A percentile compares a stretch with the other conserved stretches of the same genome.
These are phyloP conservation scores for Chrysopa pallens DNA, from an alignment of 1,140 invertebrate species.

Conservation along the genomic window DNA sequence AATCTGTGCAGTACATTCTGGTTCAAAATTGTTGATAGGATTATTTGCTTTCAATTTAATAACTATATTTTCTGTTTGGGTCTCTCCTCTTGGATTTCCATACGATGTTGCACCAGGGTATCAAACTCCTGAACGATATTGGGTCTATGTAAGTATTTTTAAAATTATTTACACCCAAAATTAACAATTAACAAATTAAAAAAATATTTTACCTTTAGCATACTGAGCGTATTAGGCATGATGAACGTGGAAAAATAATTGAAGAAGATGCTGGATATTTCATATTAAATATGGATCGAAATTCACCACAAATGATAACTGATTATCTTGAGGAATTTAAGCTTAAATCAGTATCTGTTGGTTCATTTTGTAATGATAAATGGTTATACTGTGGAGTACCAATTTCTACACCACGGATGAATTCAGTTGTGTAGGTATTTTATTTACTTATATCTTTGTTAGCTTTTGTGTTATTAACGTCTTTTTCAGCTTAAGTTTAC, in stretches of 20 bases:
- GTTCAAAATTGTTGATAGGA: not conserved
- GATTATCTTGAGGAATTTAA: conserved; percentile 18
- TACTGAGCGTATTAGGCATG: conserved; percentile 27
- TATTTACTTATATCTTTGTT: not conserved
- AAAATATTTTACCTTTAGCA: conserved; percentile 23
- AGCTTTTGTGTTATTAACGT: too few relatives aligned
- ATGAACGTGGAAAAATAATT: conserved; percentile 16
- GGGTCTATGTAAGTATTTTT: not conserved
- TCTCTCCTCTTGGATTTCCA: too few relatives aligned
- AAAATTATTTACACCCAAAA: not conserved
- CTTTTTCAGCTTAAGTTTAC: not conserved
- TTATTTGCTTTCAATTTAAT: not conserved
- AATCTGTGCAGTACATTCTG: too few relatives aligned
- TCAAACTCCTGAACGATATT: too few relatives aligned
- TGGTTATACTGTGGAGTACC: conserved; percentile 35
- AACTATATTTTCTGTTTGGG: not conserved
- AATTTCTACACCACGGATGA: conserved; percentile 26
- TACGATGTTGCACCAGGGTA: too few relatives aligned
- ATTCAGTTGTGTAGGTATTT: conserved; percentile 24
- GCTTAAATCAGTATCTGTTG: conserved; percentile 15
- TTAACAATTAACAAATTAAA: conserved; percentile 4
- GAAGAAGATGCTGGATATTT: conserved; percentile 33
- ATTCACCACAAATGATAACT: conserved; percentile 21
- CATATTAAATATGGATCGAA: conserved; percentile 32
- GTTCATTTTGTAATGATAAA: conserved; percentile 23